Evolutionary conservation across 2,797 vertebrate genomes (phyloP).

Genomic region (Syngnathus rostellatus): DNA sequence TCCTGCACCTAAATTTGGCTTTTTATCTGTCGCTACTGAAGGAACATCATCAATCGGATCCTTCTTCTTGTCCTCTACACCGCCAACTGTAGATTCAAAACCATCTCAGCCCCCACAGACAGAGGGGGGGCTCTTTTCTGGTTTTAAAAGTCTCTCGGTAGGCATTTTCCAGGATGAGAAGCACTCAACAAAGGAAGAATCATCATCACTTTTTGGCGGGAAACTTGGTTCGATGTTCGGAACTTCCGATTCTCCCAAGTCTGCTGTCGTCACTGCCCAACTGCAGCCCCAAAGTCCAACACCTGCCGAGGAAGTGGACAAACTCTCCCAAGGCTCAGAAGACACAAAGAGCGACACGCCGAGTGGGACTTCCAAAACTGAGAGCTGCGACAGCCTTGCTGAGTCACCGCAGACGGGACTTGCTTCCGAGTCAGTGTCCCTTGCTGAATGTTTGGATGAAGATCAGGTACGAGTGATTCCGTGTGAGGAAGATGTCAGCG

Average conservation of each 20-base stretch:
- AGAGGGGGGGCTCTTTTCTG: conserved; percentile 70
- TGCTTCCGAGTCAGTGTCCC: conserved; percentile 30
- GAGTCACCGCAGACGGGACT: conserved; percentile 38
- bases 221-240: conserved; percentile 71
- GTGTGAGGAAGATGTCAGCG: conserved; percentile 25
- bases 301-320: conserved; percentile 36
- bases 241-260: conserved; percentile 45
- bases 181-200: conserved; percentile 48
- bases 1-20: conserved; percentile 67
- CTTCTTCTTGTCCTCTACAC: conserved; percentile 70
- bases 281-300: conserved; percentile 44
- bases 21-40: conserved; percentile 70
- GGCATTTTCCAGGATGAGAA: conserved; percentile 81
- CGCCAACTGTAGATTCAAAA: conserved; percentile 45
- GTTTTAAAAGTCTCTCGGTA: conserved; percentile 80
- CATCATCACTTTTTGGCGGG: conserved; percentile 67
- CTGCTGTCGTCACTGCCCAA: conserved; percentile 43
- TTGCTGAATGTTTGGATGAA: conserved; percentile 38
- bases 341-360: conserved; percentile 56
- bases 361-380: conserved; percentile 53
- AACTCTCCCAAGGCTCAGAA: conserved; percentile 52
- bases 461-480: conserved; percentile 29
- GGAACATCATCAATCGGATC: conserved; percentile 72
- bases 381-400: conserved; percentile 50
- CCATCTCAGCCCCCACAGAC: conserved; percentile 48